Evolutionary conservation across 2,797 vertebrate genomes (phyloP), one percentile per base, ranked within the genome.

Genomic region (Sebastes nivosus): DNA sequence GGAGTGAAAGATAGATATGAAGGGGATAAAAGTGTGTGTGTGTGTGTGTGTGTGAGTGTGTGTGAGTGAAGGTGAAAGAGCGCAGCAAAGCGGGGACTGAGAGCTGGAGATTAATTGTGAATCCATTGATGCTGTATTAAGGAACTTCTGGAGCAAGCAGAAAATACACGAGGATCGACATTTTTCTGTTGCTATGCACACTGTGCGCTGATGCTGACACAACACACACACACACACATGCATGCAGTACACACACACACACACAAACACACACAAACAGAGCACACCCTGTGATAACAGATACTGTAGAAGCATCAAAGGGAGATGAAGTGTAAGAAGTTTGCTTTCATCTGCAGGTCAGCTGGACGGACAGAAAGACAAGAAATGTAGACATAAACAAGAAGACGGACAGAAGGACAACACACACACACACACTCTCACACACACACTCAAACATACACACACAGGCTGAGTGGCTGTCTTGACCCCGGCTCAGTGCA

Each of bases 41-140:
- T 52, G 58, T 34, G 59, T 22, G 27, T 69, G 64, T 52, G 42
- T 52, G 27, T 76, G 64, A 57, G 42, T 63, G 63, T 52, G 57
- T 32, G 50, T 65, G 74, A 67, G 68, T 72, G 75, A 77, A 86
- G 82, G 80, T 91, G 82, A 83, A 79, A 84, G 59, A 75, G 82
- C 2, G 5, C 74, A 76, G 63, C 32, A 75, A 78, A 85, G 87
- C 25, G 1, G 16, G 38, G 69, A 83, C 79, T 65, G 72, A 71
- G 71, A 86, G 76, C 80, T 80, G 60, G 73, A 91, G 90, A 90
- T 91, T 91, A 91, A 89, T 90, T 59, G 77, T 84, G 88, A 88
- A 92, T 90, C 83, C 85, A 86, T 87, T 87, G 92, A 94, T 85
- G 92, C 83, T 68, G 83, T 86, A 88, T 87, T 84, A 89, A 84